Evolutionary conservation across 2,888 invertebrate species (phyloP), one percentile per base, ranked within the genome.

Genomic region (Ennomos fuscantarius): DNA sequence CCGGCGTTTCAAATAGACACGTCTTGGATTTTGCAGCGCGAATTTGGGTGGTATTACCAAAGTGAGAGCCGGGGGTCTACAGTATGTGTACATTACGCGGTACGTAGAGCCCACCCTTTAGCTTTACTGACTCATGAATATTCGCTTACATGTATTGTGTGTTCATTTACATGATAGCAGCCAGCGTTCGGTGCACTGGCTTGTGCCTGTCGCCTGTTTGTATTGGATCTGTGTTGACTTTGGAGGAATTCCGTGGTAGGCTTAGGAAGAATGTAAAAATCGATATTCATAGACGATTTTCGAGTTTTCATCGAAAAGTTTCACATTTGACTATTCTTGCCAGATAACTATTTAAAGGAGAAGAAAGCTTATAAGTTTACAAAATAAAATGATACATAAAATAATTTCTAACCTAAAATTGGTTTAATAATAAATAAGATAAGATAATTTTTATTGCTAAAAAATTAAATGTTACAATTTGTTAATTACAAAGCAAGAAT

Each of bases 81-180:
- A 63, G 50, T 52, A 49, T 56, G 59, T 45, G 65, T 63, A 62
- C 57, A 66, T 51, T 65, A 63, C 62, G 15, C 34, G 41, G 36
- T 60, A 70, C 61, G 67, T 70, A 69, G 36, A 44, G 68, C 69
- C 64, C 63, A 69, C 66, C 71, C 74, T 65, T 71, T 67, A 66
- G 70, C 65, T 73, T 76, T 73, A 72, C 79, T 69, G 70, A 63
- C 76, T 84, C 82, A 84, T 84, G 84, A 81, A 84, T 84, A 84
- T 84, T 82, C 82, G 71, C 72, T 79, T 77, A 79, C 82, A 82
- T 82, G 82, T 79, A 73, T 78, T 75, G 78, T 78, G 74, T 78
- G 74, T 81, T 81, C 77, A 82, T 84, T 84, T 82, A 79, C 84
- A 84, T 83, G 78, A 78, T 77, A 77, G 78, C 76, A 74, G 73